Evolutionary conservation across 2,888 invertebrate genomes (phyloP).

Genomic region (Dorcus hopei): DNA sequence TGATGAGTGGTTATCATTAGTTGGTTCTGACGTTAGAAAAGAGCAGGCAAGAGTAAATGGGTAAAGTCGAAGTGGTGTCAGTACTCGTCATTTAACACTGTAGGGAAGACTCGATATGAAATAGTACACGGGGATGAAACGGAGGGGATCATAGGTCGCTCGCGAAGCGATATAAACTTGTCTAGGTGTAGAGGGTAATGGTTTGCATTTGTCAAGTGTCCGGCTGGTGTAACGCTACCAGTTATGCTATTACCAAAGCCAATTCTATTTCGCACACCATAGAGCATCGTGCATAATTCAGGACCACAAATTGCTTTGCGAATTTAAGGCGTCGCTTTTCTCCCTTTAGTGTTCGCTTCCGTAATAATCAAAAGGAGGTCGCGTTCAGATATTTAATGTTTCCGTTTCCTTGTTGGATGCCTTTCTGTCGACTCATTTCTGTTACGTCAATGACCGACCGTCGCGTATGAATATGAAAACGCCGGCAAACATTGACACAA

Average conservation of each 20-base stretch:
- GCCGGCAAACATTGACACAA: not conserved
- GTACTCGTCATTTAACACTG: constrained; percentile 4
- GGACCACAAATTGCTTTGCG: constrained; percentile 30
- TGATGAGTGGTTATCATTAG: no score
- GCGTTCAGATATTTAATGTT: constrained; percentile 16
- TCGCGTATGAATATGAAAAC: constrained; percentile 1
- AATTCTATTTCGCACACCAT: constrained; percentile 35
- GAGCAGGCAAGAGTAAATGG: not conserved
- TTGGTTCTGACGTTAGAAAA: not conserved
- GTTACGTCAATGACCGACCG: not conserved
- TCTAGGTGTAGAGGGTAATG: constrained; percentile 38
- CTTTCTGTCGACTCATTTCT: constrained; percentile 1
- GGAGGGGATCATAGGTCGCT: constrained; percentile 14
- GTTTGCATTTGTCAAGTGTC: constrained; percentile 40
- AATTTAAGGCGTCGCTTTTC: constrained; percentile 28
- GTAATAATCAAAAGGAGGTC: constrained; percentile 22
- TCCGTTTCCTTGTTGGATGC: constrained; percentile 5
- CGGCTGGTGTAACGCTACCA: constrained; percentile 25
- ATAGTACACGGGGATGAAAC: constrained; percentile 2
- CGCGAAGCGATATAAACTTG: constrained; percentile 35
- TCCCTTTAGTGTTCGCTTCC: constrained; percentile 25
- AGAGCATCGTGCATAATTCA: constrained; percentile 32
- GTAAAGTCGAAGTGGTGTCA: not conserved
- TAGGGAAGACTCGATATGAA: not conserved
- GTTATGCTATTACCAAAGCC: constrained; percentile 31